Conservation (phyloP, 2,888 invertebrate genomes). For the Euproctis similis region DNA sequence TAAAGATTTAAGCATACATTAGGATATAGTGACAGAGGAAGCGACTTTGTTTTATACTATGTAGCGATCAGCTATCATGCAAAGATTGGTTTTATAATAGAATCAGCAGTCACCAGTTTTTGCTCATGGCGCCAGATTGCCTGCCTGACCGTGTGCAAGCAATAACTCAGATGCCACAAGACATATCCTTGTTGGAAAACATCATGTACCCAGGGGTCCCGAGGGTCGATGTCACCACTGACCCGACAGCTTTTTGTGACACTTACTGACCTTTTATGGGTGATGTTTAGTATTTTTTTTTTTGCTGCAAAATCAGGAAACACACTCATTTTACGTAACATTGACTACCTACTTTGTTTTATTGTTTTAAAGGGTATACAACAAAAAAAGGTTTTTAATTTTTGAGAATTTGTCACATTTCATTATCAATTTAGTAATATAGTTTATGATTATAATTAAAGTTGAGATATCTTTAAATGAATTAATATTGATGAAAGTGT, state of each 20-base stretch:
- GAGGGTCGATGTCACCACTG: constrained; percentile 10
- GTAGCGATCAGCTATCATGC: too few species aligned
- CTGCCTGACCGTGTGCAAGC: constrained; percentile 34
- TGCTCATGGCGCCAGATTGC: constrained; percentile 38
- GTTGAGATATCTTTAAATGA: too few species aligned
- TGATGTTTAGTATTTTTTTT: constrained; percentile 8
- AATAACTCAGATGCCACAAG: constrained; percentile 39
- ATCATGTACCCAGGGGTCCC: constrained; percentile 14
- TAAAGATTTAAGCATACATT: too few species aligned
- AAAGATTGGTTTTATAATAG: neutral
- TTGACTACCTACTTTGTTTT: too few species aligned
- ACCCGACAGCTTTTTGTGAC: constrained; percentile 4
- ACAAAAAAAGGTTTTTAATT: too few species aligned
- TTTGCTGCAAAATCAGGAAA: neutral
- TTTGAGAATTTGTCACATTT: too few species aligned
- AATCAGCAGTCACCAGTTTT: constrained; percentile 23
- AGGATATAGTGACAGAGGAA: too few species aligned
- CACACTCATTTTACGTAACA: neutral
- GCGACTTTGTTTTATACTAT: too few species aligned
- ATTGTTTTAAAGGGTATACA: too few species aligned
- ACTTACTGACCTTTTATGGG: constrained; percentile 12
- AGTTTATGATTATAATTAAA: too few species aligned
- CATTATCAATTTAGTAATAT: too few species aligned
- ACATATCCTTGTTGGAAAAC: constrained; percentile 6
- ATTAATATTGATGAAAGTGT: too few species aligned